These are phyloP conservation scores for Myotis findleyi DNA, from an alignment of 2,797 vertebrate species.

Conservation along the genomic window DNA sequence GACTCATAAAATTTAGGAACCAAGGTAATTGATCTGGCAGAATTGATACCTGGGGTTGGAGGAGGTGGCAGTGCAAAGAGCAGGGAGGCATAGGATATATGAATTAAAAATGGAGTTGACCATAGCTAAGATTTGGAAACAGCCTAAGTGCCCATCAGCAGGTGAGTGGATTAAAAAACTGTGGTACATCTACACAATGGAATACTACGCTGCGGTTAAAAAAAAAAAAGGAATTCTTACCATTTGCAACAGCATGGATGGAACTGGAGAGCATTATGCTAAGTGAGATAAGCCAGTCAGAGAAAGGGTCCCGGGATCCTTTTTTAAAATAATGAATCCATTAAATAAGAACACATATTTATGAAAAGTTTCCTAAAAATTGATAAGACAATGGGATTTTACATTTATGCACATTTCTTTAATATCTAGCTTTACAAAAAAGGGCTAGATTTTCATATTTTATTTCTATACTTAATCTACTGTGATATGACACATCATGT, in stretches of 20 bases:
- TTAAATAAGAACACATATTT: not conserved
- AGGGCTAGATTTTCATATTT: not conserved
- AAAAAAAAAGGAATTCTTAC: too few relatives aligned
- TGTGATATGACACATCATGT: not conserved
- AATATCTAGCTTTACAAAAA: not conserved
- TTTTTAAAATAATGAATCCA: not conserved
- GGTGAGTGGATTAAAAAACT: too few relatives aligned
- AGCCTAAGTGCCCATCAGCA: too few relatives aligned
- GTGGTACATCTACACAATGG: too few relatives aligned
- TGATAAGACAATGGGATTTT: not conserved
- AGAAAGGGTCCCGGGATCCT: too few relatives aligned
- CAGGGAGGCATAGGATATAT: not conserved
- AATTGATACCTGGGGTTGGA: not conserved
- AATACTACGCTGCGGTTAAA: too few relatives aligned
- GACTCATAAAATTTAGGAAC: not conserved
- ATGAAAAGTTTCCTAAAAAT: not conserved
- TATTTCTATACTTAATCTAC: not conserved
- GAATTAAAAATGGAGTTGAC: not conserved
- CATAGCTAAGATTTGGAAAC: too few relatives aligned
- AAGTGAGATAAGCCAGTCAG: too few relatives aligned
- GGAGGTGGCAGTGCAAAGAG: not conserved
- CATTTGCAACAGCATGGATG: too few relatives aligned
- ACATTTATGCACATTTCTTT: not conserved
- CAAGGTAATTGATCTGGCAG: not conserved
- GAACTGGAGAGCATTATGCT: too few relatives aligned